Base-by-base conservation (phyloP, 1,140 invertebrate species). In the Hestina assimilis region DNA sequence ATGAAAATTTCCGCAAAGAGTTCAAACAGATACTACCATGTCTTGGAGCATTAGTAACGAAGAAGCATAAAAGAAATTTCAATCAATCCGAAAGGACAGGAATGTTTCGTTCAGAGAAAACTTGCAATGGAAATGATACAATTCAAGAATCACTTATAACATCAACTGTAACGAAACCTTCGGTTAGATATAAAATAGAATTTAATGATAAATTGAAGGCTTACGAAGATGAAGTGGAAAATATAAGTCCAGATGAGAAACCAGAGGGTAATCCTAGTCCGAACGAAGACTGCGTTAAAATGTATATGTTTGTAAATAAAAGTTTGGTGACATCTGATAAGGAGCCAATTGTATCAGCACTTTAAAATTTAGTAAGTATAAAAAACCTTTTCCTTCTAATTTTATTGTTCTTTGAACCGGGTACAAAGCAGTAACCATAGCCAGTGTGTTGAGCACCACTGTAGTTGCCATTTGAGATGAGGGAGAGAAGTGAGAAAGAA, bases 1-100 rank as follows among this genome's bases (percentile, higher is more conserved):
- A 99, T 85, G 97, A 99, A 60, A 98, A 98, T 86, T 99, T 99
- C 79, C 92, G 96, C 26, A 98, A 99, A 83, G 97, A 99, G 82
- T 99, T 99, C 79, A 96, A 96, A 59, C 91, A 95, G 45, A 81
- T 81, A 11, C 81, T 96, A 53, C 94, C 94, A 5, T 95, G 94
- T 80, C 93, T 95, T 62, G 88, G 87, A 52, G 83, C 89, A 14
- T 87, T 89, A 48, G 80, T 79, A 6, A 73, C 69, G 11, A 84
- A 78, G 48, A 83, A 72, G 41, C 63, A 75, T 1, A 85, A 79
- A 35, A 73, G 76, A 46, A 85, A 76, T 59, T 82, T 72, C 28
- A 81, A 83, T 41, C 80, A 83, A 46, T 82, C 77, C 6, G 84
- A 87, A 35, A 74, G 79, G 42, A 87, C 84, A 14, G 84, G 83